These are phyloP conservation scores for Poecilia latipinna DNA, from an alignment of 2,113 vertebrate species.

Conservation along the genomic window DNA sequence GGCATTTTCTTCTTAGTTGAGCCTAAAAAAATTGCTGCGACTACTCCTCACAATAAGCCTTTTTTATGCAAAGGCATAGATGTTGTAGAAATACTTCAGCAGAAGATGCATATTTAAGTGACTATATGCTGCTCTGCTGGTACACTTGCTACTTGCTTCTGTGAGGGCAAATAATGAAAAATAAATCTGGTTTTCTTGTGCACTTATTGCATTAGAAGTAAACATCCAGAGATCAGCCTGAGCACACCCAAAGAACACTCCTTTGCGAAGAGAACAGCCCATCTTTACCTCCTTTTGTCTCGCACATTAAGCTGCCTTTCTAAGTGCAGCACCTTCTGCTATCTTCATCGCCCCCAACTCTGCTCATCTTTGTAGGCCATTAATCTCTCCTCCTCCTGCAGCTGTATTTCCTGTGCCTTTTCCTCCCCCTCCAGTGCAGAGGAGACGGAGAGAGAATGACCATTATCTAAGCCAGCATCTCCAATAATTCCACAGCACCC, in stretches of 20 bases:
- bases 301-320: constrained; percentile 52
- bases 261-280: constrained; percentile 37
- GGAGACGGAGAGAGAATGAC: constrained; percentile 63
- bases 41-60: constrained; percentile 2
- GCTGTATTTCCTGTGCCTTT: constrained; percentile 59
- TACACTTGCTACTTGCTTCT: not conserved
- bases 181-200: constrained; percentile 52
- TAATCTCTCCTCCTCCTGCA: constrained; percentile 70
- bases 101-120: constrained; percentile 16
- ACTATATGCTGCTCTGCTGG: constrained; percentile 6
- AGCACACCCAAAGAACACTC: constrained; percentile 4
- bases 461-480: constrained; percentile 75
- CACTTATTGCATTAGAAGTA: constrained; percentile 56
- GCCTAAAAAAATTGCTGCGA: not conserved
- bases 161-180: constrained; percentile 32
- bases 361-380: constrained; percentile 73
- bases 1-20: not conserved
- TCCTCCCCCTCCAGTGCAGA: constrained; percentile 55
- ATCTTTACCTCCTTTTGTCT: constrained; percentile 58
- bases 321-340: constrained; percentile 54
- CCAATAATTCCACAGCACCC: constrained; percentile 76
- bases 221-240: constrained; percentile 41
- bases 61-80: not conserved
- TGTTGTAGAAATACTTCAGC: not conserved
- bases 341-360: constrained; percentile 72